phyloP scores from a whole-genome alignment of 2,888 invertebrate genomes.

The Busseola fusca region DNA sequence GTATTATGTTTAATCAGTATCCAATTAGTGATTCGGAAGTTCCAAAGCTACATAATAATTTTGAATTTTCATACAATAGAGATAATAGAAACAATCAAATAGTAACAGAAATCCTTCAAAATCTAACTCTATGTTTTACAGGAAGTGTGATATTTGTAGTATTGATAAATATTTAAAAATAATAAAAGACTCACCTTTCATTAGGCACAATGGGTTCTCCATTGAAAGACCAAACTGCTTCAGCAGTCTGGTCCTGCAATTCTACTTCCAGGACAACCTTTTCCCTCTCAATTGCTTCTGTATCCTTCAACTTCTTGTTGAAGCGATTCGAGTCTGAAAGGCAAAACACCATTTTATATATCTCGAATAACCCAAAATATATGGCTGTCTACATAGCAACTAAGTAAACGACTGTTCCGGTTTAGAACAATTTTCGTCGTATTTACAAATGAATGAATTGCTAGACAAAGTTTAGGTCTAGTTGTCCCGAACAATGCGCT shows the following conservation, averaged over 20 bases:
- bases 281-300: constrained; percentile 97
- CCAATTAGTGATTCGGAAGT: background rate
- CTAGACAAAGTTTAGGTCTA: constrained; percentile 62
- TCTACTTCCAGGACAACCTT: constrained; percentile 97
- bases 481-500: constrained; percentile 66
- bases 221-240: constrained; percentile 98
- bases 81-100: background rate
- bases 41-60: background rate
- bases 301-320: constrained; percentile 98
- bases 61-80: background rate
- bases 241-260: constrained; percentile 98
- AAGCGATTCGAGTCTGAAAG: constrained; percentile 97
- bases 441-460: constrained; percentile 24
- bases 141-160: background rate
- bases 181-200: constrained; percentile 87
- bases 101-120: background rate
- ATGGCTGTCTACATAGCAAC: constrained; percentile 40
- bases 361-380: constrained; percentile 17
- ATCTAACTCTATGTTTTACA: background rate
- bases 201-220: constrained; percentile 95
- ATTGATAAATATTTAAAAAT: background rate
- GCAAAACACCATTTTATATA: constrained; percentile 43
- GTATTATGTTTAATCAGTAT: background rate
- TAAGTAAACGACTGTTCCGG: constrained; percentile 25
- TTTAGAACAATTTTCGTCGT: constrained; percentile 27